Evolutionary conservation across 1,140 invertebrate species (phyloP).

Genomic region (Centruroides vittatus): DNA sequence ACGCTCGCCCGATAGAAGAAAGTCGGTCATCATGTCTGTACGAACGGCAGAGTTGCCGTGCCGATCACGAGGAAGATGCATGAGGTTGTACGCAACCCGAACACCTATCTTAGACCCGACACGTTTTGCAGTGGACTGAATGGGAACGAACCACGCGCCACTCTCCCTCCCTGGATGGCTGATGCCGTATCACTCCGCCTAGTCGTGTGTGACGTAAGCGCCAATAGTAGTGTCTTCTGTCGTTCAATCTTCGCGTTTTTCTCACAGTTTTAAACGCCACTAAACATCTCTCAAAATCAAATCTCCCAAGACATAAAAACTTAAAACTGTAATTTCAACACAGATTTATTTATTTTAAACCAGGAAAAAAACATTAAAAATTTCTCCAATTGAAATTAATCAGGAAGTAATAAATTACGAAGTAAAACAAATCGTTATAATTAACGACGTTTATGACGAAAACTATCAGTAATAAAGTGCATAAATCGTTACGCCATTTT

Average conservation of each 20-base stretch:
- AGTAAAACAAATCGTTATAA: too few relatives aligned
- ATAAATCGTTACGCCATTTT: too few relatives aligned
- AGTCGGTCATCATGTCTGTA: constrained; percentile 8
- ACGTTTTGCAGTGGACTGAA: not conserved
- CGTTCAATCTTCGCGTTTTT: not conserved
- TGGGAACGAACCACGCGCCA: not conserved
- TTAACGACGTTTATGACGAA: too few relatives aligned
- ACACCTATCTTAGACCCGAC: not conserved
- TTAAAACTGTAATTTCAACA: too few relatives aligned
- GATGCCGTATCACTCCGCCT: not conserved
- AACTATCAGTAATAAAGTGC: too few relatives aligned
- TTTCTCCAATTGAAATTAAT: too few relatives aligned
- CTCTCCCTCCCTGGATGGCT: not conserved
- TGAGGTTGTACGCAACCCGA: not conserved
- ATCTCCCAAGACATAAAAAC: too few relatives aligned
- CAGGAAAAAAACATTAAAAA: too few relatives aligned
- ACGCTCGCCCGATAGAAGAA: constrained; percentile 36
- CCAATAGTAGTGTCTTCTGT: not conserved
- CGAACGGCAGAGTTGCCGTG: not conserved
- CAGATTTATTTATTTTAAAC: too few relatives aligned
- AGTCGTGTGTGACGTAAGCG: not conserved
- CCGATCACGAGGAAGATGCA: not conserved
- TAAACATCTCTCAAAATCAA: too few relatives aligned
- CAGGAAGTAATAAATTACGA: too few relatives aligned
- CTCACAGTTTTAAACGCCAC: not conserved